Percentiles rank a stretch among this genome's conserved stretches.
Conservation (phyloP, 2,888 invertebrate genomes). For the Xylophagus ater region DNA sequence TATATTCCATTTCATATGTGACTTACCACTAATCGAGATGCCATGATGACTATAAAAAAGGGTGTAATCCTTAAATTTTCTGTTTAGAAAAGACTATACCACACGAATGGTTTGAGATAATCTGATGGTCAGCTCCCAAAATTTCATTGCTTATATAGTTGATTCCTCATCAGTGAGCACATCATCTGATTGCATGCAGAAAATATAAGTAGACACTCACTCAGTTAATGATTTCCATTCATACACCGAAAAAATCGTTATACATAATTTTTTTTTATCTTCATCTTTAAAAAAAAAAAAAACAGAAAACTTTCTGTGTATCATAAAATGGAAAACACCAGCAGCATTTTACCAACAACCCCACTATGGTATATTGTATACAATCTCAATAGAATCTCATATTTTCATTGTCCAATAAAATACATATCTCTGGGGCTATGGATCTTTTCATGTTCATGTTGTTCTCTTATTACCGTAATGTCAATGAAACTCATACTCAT, state of each 20-base stretch:
- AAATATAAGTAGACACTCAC: neutral
- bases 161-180: slow-evolving; percentile 16
- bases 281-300: too few species aligned
- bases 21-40: slow-evolving; percentile 45
- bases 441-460: too few species aligned
- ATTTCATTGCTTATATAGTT: slow-evolving; percentile 15
- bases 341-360: too few species aligned
- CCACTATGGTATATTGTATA: too few species aligned
- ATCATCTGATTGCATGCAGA: slow-evolving; percentile 8
- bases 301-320: too few species aligned
- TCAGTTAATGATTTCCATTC: neutral
- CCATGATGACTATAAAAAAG: slow-evolving; percentile 33
- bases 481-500: neutral
- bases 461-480: slow-evolving; percentile 3
- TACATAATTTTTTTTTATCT: too few species aligned
- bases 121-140: slow-evolving; percentile 35
- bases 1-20: slow-evolving; percentile 17
- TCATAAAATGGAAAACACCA: too few species aligned
- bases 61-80: slow-evolving; percentile 23
- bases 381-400: too few species aligned
- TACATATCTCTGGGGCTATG: too few species aligned
- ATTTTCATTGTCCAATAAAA: too few species aligned
- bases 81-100: slow-evolving; percentile 19
- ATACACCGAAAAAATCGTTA: too few species aligned
- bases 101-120: slow-evolving; percentile 17